phyloP scores from a whole-genome alignment of 2,113 vertebrate genomes.

The Lasiurus cinereus region DNA sequence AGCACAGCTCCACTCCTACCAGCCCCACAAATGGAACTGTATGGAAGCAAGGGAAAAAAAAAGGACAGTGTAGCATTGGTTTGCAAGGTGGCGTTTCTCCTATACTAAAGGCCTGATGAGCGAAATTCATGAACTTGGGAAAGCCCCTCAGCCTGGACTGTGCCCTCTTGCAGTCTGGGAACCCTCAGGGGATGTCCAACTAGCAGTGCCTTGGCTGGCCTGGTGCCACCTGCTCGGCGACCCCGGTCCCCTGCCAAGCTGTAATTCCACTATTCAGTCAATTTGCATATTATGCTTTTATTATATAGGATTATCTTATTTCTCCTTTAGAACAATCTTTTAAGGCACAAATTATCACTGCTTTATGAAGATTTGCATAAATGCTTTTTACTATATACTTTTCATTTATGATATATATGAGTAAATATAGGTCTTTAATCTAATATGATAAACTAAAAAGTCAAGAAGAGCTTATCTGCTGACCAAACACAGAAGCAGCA shows the following conservation, averaged over 20 bases:
- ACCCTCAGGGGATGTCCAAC: too few species aligned
- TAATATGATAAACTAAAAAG: slow-evolving; percentile 47
- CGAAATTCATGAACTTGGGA: too few species aligned
- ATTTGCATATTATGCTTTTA: too few species aligned
- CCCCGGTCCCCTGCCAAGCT: too few species aligned
- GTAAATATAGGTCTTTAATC: slow-evolving; percentile 16
- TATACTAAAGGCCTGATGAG: background rate
- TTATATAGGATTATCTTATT: background rate
- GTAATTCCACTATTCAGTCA: too few species aligned
- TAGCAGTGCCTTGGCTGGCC: too few species aligned
- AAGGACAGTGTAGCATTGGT: background rate
- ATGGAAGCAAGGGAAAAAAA: background rate
- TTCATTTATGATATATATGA: background rate
- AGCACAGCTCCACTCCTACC: background rate
- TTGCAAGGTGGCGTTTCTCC: background rate
- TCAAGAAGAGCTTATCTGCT: slow-evolving; percentile 28
- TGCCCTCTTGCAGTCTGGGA: too few species aligned
- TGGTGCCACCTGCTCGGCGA: too few species aligned
- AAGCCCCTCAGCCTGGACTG: too few species aligned
- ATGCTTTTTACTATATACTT: background rate
- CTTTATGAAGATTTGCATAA: slow-evolving; percentile 16
- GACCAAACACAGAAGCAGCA: slow-evolving; percentile 8
- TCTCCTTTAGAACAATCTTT: background rate
- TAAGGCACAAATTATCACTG: slow-evolving; percentile 12
- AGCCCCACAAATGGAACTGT: background rate